Evolutionary conservation across 2,888 invertebrate genomes (phyloP).

Genomic region (Polyommatus iphigenia): DNA sequence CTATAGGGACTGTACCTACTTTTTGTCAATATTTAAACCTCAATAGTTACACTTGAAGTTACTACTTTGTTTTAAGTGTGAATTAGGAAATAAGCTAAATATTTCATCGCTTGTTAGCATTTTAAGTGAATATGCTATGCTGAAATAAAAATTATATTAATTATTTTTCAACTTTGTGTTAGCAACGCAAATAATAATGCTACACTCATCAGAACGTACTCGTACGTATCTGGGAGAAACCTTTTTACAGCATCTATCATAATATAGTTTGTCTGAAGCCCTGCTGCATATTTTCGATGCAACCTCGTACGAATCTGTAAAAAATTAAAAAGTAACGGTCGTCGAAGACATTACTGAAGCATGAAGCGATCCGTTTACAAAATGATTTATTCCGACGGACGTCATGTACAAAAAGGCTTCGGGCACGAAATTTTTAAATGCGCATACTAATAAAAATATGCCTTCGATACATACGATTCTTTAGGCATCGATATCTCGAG

Average conservation of each 20-base stretch:
- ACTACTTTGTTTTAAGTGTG: too few species aligned
- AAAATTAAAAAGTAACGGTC: conserved; percentile 2
- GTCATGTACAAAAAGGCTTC: conserved; percentile 19
- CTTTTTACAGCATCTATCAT: background rate
- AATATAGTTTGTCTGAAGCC: background rate
- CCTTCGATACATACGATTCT: conserved; percentile 3
- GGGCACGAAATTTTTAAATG: conserved; percentile 31
- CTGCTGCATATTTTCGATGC: background rate
- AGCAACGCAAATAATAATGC: too few species aligned
- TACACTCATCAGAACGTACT: too few species aligned
- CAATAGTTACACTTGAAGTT: background rate
- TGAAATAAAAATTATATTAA: too few species aligned
- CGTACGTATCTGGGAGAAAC: too few species aligned
- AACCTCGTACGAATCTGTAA: background rate
- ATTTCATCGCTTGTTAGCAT: too few species aligned
- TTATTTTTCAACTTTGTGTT: too few species aligned
- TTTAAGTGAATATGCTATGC: too few species aligned
- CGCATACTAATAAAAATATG: conserved; percentile 30
- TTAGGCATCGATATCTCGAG: conserved; percentile 6
- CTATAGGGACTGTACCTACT: background rate
- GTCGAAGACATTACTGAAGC: background rate
- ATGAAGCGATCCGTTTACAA: background rate
- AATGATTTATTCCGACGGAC: conserved; percentile 26
- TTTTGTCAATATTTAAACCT: background rate
- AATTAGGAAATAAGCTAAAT: too few species aligned